phyloP scores from a whole-genome alignment of 1,140 invertebrate genomes.

The Drosophila rufa region DNA sequence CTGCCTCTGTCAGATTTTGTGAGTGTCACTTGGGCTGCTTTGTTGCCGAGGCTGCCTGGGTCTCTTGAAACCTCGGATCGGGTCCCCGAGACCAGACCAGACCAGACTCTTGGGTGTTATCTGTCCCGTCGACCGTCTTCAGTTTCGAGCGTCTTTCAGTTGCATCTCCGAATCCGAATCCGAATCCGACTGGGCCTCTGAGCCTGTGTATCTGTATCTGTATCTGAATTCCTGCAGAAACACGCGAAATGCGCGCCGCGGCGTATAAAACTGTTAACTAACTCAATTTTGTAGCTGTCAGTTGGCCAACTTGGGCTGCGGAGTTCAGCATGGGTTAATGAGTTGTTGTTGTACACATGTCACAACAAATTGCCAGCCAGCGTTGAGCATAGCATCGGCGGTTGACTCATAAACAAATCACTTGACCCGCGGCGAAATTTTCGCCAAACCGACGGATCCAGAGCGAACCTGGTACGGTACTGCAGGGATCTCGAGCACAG shows the following conservation, averaged over 20 bases:
- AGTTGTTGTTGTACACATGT: constrained; percentile 79
- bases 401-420: constrained; percentile 68
- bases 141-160: constrained; percentile 57
- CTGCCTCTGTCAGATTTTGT: constrained; percentile 82
- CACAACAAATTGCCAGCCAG: constrained; percentile 79
- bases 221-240: constrained; percentile 67
- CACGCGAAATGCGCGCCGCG: constrained; percentile 80
- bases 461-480: not conserved
- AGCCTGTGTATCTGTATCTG: constrained; percentile 27
- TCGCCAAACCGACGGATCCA: constrained; percentile 41
- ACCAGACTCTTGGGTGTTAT: constrained; percentile 69
- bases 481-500: constrained; percentile 12
- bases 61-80: constrained; percentile 19
- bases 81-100: constrained; percentile 1
- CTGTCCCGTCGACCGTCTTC: constrained; percentile 77
- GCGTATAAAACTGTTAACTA: constrained; percentile 85
- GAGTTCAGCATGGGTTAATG: constrained; percentile 81
- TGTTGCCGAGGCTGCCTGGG: constrained; percentile 43
- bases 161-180: constrained; percentile 39
- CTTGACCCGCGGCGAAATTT: constrained; percentile 62
- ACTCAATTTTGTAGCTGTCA: constrained; percentile 85
- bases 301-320: constrained; percentile 62
- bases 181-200: constrained; percentile 2
- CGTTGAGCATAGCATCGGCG: constrained; percentile 40
- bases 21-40: constrained; percentile 78